Conservation (phyloP, 2,113 vertebrate genomes). For the Podiceps cristatus region DNA sequence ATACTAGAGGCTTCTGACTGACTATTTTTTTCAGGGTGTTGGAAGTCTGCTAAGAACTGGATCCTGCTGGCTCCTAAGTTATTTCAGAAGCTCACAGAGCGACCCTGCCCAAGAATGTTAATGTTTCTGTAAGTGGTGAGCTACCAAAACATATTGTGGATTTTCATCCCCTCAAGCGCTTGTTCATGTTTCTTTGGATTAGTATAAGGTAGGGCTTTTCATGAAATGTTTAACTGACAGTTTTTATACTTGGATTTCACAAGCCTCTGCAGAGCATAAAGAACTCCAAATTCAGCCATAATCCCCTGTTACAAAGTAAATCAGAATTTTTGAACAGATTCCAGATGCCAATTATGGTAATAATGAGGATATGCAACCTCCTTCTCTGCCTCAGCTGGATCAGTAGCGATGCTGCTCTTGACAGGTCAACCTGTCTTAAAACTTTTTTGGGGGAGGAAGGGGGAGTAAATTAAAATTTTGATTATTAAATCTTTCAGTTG, state of each 20-base stretch:
- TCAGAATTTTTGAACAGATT: constrained; percentile 75
- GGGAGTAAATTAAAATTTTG: constrained; percentile 29
- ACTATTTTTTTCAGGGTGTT: constrained; percentile 56
- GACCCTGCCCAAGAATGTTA: constrained; percentile 63
- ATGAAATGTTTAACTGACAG: constrained; percentile 75
- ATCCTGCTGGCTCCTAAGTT: constrained; percentile 71
- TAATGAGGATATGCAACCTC: constrained; percentile 63
- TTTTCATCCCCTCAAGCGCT: constrained; percentile 74
- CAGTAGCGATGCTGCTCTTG: constrained; percentile 23
- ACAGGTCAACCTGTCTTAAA: constrained; percentile 54
- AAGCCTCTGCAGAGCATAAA: constrained; percentile 74
- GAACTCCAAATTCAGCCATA: constrained; percentile 70
- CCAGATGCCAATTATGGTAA: constrained; percentile 74
- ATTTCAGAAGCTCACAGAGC: constrained; percentile 58
- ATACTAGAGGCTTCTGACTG: constrained; percentile 69
- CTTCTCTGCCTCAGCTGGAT: constrained; percentile 50
- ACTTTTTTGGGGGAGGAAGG: background rate
- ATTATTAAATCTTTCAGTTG: constrained; percentile 57
- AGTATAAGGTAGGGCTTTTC: constrained; percentile 72
- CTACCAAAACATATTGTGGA: constrained; percentile 63
- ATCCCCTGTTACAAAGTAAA: constrained; percentile 74
- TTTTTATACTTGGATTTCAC: constrained; percentile 81
- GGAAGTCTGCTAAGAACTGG: constrained; percentile 67
- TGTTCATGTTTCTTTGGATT: constrained; percentile 75
- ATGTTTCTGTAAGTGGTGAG: constrained; percentile 73